Evolutionary conservation across 37 sponge, comb jelly and placozoan species (phyloP), one percentile per base, ranked within the genome.

Genomic region (Aplysina aerophoba): DNA sequence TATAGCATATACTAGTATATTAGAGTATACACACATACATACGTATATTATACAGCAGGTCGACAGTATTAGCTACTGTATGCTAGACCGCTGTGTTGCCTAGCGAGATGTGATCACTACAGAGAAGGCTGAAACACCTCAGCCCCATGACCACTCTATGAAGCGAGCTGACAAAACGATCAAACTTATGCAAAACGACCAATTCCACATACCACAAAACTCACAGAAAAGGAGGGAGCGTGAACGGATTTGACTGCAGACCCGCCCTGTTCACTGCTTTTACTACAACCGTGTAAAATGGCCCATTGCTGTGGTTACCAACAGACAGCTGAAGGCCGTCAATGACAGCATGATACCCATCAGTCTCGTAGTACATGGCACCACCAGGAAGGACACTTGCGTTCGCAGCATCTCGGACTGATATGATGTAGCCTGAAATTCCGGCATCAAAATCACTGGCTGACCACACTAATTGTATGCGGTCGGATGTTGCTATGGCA

Each of bases 211-310:
- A 75, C 19, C 37, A 38, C 33, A 36, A 6, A 22, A 83, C 88
- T 38, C 72, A 88, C 94, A 81, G 69, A 82, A 87, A 88, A 15
- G 57, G 41, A 19, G 80, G 24, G 6, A 89, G 86, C 25, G 40
- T 59, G 15, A 85, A 36, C 4, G 85, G 68, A 25, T 37, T 68
- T 36, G 90, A 89, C 20, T 21, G 35, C 14, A 31, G 20, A 37
- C 88, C 90, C 6, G 90, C 87, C 15, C 20, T 14, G 58, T 95
- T 89, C 12, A 80, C 71, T 20, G 90, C 95, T n/a, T 75, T 66
- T 35, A 95, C 88, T 5, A 53, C 83, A 20, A 89, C 85, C n/a
- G 58, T 57, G 59, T 95, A 95, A 15, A 81, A 39, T 13, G 80
- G 82, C 20, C 79, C 78, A 0, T 22, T 39, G 44, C 20, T 62